A percentile compares a stretch with the other conserved stretches of the same genome.
These are phyloP conservation scores for Procambarus virginalis DNA, from an alignment of 1,140 invertebrate genomes.

Conservation along the genomic window DNA sequence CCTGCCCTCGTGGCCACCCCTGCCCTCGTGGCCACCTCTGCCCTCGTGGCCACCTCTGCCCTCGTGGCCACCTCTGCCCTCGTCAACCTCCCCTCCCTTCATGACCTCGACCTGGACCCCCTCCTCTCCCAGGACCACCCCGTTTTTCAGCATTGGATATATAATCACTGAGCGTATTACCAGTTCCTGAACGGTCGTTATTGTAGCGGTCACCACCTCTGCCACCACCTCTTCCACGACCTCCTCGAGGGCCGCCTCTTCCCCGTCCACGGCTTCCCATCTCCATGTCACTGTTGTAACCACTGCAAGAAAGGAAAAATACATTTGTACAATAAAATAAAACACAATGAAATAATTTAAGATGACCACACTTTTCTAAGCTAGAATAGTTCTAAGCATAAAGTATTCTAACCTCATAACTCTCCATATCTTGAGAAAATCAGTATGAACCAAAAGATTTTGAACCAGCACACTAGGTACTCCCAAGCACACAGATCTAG, in stretches of 20 bases:
- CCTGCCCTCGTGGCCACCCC: slow-evolving; percentile 12
- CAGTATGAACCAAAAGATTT: too few species aligned
- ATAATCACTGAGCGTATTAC: slow-evolving; percentile 62
- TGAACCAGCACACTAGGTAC: too few species aligned
- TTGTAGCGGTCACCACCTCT: slow-evolving; percentile 58
- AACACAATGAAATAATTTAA: too few species aligned
- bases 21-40: slow-evolving; percentile 19
- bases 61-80: slow-evolving; percentile 35
- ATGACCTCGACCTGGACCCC: slow-evolving; percentile 32
- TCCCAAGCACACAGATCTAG: too few species aligned
- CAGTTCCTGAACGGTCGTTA: slow-evolving; percentile 61
- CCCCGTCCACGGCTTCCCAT: slow-evolving; percentile 50
- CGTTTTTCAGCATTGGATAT: slow-evolving; percentile 58
- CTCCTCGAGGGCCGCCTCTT: slow-evolving; percentile 46
- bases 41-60: slow-evolving; percentile 21
- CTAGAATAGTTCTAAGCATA: too few species aligned
- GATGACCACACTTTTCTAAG: too few species aligned
- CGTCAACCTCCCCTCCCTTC: slow-evolving; percentile 33
- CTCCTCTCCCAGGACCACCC: slow-evolving; percentile 36
- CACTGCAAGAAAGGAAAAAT: slow-evolving; percentile 29
- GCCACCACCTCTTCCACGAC: slow-evolving; percentile 43
- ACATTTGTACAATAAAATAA: not conserved
- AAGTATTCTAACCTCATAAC: too few species aligned
- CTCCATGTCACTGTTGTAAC: slow-evolving; percentile 53
- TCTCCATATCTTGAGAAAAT: too few species aligned